Base-by-base conservation (phyloP, 2,797 vertebrate genomes). In the Sebastes minor region DNA sequence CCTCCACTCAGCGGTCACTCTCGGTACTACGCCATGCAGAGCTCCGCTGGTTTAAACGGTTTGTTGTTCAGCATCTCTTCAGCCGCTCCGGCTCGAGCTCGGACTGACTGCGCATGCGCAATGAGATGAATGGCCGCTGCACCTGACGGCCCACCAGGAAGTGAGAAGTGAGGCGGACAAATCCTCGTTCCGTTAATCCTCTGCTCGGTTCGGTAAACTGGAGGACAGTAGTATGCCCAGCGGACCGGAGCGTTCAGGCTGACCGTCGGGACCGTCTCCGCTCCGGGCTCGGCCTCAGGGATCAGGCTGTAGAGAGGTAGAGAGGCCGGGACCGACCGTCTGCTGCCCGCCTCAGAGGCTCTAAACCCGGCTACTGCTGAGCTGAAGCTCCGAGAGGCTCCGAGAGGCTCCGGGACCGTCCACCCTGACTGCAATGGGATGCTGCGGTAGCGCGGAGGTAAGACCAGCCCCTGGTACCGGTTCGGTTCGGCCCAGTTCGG, bases 401-500 rank as follows among this genome's bases (percentile, higher is more conserved):
- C 85, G 82, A 61, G 80, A 87, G 63, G 91, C 83, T 90, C 89
- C 90, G 87, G 81, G 92, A 90, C 77, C 89, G 84, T 90, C 86
- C 89, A 92, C 86, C 93, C 86, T 87, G 89, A 91, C 94, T 94
- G 95, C 94, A 81, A 96, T 96, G 96, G 96, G 96, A 96, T 96
- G 96, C 95, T 95, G 96, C 94, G 95, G 95, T 74, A 96, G 95
- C 92, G 74, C 93, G 84, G 95, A 96, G 96, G 96, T 96, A 93
- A 95, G 86, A 67, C 3, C 57, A 60, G 71, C 25, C 3, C 33
- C 11, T 35, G 33, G 33, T 35, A 35, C 33, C 30, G 64, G 49
- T 2, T 3, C 69, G 49, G 75, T 8, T 12, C 77, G 83, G 70
- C 28, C 4, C 64, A 46, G 77, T 4, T 3, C 49, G n/a, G 52